Conservation (phyloP, 2,888 invertebrate genomes). For the Notocelia uddmanniana region DNA sequence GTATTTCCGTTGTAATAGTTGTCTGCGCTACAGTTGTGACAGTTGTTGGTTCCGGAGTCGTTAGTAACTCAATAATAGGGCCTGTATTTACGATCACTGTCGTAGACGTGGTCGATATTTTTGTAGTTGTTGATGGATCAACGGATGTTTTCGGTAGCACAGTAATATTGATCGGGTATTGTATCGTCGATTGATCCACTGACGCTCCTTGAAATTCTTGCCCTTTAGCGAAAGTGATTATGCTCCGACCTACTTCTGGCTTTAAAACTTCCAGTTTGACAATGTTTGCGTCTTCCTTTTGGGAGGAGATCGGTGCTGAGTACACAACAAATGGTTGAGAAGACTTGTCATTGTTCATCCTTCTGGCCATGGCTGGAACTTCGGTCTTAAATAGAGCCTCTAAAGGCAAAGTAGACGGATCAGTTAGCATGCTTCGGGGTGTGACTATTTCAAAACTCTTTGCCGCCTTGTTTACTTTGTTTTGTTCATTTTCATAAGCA, state of each 20-base stretch:
- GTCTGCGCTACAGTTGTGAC: slow-evolving; percentile 50
- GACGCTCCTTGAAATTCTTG: slow-evolving; percentile 73
- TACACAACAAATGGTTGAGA: slow-evolving; percentile 79
- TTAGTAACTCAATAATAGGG: slow-evolving; percentile 58
- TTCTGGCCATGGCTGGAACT: slow-evolving; percentile 68
- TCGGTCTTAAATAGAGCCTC: slow-evolving; percentile 88
- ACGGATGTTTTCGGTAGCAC: slow-evolving; percentile 55
- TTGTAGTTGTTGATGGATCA: slow-evolving; percentile 55
- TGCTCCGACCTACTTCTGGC: slow-evolving; percentile 69
- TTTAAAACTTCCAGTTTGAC: slow-evolving; percentile 69
- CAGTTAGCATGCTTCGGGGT: slow-evolving; percentile 71
- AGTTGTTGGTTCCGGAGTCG: slow-evolving; percentile 54
- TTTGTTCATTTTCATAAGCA: slow-evolving; percentile 77
- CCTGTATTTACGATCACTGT: slow-evolving; percentile 54
- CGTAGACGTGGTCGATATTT: slow-evolving; percentile 50
- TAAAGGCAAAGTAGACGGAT: slow-evolving; percentile 88
- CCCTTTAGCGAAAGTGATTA: slow-evolving; percentile 75
- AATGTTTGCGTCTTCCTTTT: slow-evolving; percentile 68
- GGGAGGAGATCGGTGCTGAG: slow-evolving; percentile 70
- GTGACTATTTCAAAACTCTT: slow-evolving; percentile 75
- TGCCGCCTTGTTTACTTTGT: slow-evolving; percentile 59
- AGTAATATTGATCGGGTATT: slow-evolving; percentile 67
- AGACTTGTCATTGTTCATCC: slow-evolving; percentile 58
- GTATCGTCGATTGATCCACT: slow-evolving; percentile 60
- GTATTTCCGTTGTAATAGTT: slow-evolving; percentile 51